phyloP scores from a whole-genome alignment of 2,113 vertebrate genomes.

The Proteles cristata region DNA sequence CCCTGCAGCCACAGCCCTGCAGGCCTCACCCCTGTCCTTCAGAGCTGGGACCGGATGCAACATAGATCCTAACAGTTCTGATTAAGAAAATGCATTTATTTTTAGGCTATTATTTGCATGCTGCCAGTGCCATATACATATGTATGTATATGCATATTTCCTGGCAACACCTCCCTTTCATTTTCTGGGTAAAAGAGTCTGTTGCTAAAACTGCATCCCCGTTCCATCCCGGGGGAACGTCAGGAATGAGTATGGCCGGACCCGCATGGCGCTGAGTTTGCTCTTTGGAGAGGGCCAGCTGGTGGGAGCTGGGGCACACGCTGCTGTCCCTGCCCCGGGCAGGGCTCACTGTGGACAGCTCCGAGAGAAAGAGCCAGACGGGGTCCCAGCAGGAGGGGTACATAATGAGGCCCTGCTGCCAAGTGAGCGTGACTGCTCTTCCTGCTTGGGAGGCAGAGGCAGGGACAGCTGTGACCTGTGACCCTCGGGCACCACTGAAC shows the following conservation, averaged over 20 bases:
- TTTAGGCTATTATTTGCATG: background rate
- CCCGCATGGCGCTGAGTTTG: background rate
- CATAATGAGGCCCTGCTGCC: background rate
- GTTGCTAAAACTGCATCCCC: conserved; percentile 48
- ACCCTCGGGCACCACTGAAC: background rate
- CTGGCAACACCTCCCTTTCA: conserved; percentile 23
- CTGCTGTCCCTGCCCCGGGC: background rate
- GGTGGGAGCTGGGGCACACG: background rate
- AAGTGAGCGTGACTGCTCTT: background rate
- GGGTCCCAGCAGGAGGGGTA: background rate
- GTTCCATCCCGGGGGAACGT: background rate
- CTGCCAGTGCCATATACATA: background rate
- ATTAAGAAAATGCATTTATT: background rate
- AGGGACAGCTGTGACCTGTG: background rate
- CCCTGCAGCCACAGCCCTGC: background rate
- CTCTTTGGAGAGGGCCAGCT: background rate
- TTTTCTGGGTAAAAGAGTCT: conserved; percentile 48
- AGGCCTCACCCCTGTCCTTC: background rate
- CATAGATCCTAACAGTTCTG: background rate
- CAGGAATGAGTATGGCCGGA: background rate
- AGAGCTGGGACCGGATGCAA: background rate
- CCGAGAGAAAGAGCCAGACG: background rate
- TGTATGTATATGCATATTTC: background rate
- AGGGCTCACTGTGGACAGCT: background rate
- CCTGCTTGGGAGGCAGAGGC: background rate